phyloP scores from a whole-genome alignment of 2,797 vertebrate species.

The Enoplosus armatus region DNA sequence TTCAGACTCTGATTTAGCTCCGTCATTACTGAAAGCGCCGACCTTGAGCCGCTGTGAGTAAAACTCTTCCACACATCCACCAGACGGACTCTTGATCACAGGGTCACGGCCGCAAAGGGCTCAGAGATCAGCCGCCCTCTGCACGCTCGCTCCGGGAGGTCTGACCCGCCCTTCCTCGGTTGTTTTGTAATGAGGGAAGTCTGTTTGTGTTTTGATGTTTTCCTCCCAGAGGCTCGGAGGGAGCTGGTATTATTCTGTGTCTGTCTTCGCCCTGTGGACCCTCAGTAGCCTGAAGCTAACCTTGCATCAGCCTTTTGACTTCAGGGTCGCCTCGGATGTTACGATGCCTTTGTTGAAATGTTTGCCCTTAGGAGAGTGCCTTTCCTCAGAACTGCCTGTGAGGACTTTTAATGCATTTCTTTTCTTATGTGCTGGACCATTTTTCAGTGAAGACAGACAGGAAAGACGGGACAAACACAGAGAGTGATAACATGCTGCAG shows the following conservation, averaged over 20 bases:
- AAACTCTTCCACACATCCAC: constrained; percentile 10
- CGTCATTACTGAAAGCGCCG: constrained; percentile 36
- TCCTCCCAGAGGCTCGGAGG: constrained; percentile 22
- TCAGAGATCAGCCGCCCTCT: constrained; percentile 22
- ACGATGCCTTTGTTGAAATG: constrained; percentile 31
- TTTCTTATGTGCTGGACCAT: constrained; percentile 4
- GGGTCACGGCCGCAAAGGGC: constrained; percentile 1
- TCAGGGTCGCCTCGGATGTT: constrained; percentile 31
- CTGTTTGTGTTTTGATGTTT: constrained; percentile 47
- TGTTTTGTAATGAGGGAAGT: constrained; percentile 47
- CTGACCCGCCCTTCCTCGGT: constrained; percentile 15
- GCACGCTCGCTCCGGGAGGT: background rate
- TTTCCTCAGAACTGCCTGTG: constrained; percentile 12
- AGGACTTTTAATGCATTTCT: constrained; percentile 36
- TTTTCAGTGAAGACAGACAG: constrained; percentile 27
- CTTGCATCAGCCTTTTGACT: constrained; percentile 51
- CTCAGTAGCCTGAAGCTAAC: constrained; percentile 35
- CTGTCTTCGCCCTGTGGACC: constrained; percentile 29
- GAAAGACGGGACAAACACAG: background rate
- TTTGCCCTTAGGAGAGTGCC: constrained; percentile 20
- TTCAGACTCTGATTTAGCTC: constrained; percentile 33
- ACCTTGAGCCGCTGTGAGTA: constrained; percentile 31
- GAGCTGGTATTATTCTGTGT: constrained; percentile 25
- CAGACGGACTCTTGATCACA: constrained; percentile 7
- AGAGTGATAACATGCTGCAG: constrained; percentile 8